These are phyloP conservation scores for Andricus quercusramuli DNA, from an alignment of 2,888 invertebrate species.

Conservation along the genomic window DNA sequence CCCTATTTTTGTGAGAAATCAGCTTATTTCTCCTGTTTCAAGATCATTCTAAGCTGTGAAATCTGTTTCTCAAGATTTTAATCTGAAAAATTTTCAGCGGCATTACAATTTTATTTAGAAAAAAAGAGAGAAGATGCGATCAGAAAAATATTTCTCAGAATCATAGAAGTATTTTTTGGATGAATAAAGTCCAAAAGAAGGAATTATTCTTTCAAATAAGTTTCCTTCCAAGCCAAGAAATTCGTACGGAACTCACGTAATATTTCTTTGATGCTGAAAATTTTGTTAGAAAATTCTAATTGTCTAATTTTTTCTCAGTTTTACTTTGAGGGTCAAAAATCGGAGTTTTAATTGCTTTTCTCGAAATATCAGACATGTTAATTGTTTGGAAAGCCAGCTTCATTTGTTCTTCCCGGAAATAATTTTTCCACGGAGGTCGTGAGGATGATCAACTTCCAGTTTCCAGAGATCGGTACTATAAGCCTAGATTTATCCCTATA, in stretches of 20 bases:
- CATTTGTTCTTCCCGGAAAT: not conserved
- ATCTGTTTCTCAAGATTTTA: not conserved
- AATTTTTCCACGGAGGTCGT: not conserved
- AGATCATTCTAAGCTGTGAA: no score
- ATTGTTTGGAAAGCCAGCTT: not conserved
- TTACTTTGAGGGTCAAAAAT: not conserved
- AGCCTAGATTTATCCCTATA: conserved; percentile 3
- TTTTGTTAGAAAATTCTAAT: not conserved
- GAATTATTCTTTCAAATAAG: no score
- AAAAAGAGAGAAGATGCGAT: no score
- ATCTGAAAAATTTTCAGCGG: no score
- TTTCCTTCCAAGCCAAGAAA: no score
- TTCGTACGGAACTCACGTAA: not conserved
- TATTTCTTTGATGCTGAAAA: not conserved
- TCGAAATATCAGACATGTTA: not conserved
- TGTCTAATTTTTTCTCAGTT: not conserved
- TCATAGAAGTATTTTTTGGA: no score
- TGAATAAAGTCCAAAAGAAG: no score
- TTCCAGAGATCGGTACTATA: not conserved
- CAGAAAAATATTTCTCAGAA: no score
- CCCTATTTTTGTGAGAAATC: no score
- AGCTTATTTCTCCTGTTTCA: no score
- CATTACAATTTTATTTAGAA: no score
- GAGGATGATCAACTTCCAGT: not conserved
- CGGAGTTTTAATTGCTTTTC: not conserved